Percentiles rank a stretch among this genome's conserved stretches.
These are phyloP conservation scores for Melinaea menophilus DNA, from an alignment of 2,888 invertebrate genomes.

Conservation along the genomic window DNA sequence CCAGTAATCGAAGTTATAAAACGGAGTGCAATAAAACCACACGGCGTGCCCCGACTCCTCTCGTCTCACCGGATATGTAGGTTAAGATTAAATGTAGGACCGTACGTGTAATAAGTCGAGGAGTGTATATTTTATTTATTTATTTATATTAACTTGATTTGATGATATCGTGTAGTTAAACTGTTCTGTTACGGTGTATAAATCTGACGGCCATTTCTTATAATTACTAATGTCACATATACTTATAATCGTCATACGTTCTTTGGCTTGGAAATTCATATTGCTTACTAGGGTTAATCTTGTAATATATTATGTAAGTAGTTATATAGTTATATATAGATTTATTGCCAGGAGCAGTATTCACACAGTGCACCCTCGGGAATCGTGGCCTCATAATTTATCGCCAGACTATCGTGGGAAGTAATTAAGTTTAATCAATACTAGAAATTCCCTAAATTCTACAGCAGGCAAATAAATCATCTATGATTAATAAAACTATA, in stretches of 20 bases:
- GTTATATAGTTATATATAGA: neutral
- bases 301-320: neutral
- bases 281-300: no score
- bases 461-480: slow-evolving; percentile 13
- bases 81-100: neutral
- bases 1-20: neutral
- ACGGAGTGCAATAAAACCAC: neutral
- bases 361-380: slow-evolving; percentile 12
- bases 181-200: no score
- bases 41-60: neutral
- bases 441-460: slow-evolving; percentile 19
- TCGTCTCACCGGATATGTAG: neutral
- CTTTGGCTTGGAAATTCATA: no score
- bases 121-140: no score
- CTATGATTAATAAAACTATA: no score
- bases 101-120: neutral
- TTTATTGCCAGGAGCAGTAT: neutral
- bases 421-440: slow-evolving; percentile 21
- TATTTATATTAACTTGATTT: no score
- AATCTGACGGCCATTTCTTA: no score
- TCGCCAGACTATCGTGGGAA: slow-evolving; percentile 12
- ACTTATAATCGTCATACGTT: no score
- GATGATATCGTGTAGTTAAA: no score
- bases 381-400: slow-evolving; percentile 16
- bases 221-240: no score